Conservation (phyloP, 2,113 vertebrate species). For the Microcebus griseorufus region DNA sequence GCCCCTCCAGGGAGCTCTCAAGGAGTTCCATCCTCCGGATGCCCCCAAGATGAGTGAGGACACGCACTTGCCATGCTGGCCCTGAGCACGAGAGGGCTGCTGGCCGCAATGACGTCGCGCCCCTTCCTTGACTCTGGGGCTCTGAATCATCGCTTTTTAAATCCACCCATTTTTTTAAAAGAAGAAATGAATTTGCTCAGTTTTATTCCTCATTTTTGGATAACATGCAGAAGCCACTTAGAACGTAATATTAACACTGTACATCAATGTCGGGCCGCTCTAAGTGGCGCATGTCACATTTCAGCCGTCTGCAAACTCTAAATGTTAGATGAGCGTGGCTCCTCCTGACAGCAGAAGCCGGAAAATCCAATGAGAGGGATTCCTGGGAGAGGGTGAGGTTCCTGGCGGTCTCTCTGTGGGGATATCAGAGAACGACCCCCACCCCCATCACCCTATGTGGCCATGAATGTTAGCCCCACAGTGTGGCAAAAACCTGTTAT, state of each 20-base stretch:
- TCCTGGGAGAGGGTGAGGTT: not conserved
- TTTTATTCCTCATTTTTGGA: slow-evolving; percentile 15
- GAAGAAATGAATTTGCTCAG: slow-evolving; percentile 70
- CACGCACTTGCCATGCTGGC: no score
- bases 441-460: not conserved
- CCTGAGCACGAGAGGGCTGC: fast-evolving
- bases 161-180: slow-evolving; percentile 54
- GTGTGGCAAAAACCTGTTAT: slow-evolving; percentile 57
- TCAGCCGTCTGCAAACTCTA: slow-evolving; percentile 29
- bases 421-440: not conserved
- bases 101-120: not conserved
- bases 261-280: not conserved
- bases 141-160: slow-evolving; percentile 41
- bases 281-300: not conserved
- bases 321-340: slow-evolving; percentile 5
- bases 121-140: not conserved
- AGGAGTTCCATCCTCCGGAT: not conserved
- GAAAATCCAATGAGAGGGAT: not conserved
- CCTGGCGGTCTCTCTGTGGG: not conserved
- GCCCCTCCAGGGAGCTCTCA: not conserved
- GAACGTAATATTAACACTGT: slow-evolving; percentile 72
- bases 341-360: fast-evolving
- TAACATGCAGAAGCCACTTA: slow-evolving; percentile 9
- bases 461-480: slow-evolving; percentile 56
- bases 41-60: not conserved